These are phyloP conservation scores for Enteromius paludinosus DNA, from an alignment of 2,797 vertebrate species.

Conservation along the genomic window DNA sequence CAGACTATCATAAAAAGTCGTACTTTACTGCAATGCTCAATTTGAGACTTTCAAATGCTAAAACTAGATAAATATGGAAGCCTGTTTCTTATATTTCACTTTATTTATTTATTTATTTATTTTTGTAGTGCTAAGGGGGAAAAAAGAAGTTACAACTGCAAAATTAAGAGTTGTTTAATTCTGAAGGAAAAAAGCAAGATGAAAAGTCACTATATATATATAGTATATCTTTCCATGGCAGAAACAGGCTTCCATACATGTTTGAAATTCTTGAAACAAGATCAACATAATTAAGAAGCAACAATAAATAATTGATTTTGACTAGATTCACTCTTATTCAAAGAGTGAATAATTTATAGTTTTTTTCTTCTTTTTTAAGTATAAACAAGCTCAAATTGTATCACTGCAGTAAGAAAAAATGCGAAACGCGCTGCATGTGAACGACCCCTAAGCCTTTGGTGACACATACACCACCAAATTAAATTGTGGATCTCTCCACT, in stretches of 20 bases:
- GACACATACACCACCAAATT: no score
- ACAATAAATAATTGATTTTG: not conserved
- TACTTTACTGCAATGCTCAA: not conserved
- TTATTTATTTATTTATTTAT: no score
- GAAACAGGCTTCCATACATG: not conserved
- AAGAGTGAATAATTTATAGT: not conserved
- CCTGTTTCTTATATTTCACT: no score
- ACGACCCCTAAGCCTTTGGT: no score
- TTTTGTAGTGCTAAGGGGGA: no score
- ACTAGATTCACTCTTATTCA: not conserved
- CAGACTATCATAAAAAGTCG: not conserved
- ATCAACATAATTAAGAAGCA: conserved; percentile 1
- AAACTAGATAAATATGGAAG: not conserved
- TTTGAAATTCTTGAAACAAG: not conserved
- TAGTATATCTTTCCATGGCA: not conserved
- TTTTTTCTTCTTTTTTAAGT: not conserved
- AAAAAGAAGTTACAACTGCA: not conserved
- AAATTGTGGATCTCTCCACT: no score
- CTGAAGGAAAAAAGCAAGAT: not conserved
- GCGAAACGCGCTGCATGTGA: no score
- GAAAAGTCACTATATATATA: not conserved
- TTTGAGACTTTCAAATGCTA: no score
- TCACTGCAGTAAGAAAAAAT: no score
- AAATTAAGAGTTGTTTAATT: no score
- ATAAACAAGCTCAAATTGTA: not conserved